Percentiles rank a stretch among this genome's conserved stretches.
Evolutionary conservation across 2,888 invertebrate species (phyloP).

Genomic region (Ichneumon xanthorius): DNA sequence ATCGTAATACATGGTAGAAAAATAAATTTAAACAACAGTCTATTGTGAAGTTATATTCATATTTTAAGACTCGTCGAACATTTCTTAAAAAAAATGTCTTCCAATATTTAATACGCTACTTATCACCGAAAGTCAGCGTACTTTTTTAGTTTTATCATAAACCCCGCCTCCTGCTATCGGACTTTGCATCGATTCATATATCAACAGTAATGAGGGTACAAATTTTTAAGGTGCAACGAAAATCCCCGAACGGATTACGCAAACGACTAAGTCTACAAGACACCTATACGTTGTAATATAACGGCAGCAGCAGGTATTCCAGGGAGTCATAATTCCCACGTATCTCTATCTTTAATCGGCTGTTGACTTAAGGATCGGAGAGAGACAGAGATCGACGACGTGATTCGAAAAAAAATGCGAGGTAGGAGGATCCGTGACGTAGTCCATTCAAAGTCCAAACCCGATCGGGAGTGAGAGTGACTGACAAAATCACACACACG

Average conservation of each 20-base stretch:
- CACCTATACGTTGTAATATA: background rate
- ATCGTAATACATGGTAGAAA: too few species aligned
- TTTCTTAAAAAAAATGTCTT: too few species aligned
- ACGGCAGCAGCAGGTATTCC: slow-evolving; percentile 27
- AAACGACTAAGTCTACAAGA: background rate
- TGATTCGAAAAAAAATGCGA: background rate
- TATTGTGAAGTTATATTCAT: too few species aligned
- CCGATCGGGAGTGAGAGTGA: slow-evolving; percentile 37
- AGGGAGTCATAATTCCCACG: slow-evolving; percentile 43
- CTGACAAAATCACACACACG: slow-evolving; percentile 17
- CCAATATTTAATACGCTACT: too few species aligned
- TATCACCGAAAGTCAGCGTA: too few species aligned
- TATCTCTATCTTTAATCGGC: slow-evolving; percentile 30
- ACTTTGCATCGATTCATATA: too few species aligned
- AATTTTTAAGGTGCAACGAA: slow-evolving; percentile 15
- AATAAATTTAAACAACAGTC: too few species aligned
- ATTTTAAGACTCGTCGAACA: too few species aligned
- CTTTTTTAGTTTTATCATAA: too few species aligned
- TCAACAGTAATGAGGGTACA: background rate
- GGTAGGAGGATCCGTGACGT: slow-evolving; percentile 45
- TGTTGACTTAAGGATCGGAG: slow-evolving; percentile 46
- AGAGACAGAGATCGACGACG: slow-evolving; percentile 1
- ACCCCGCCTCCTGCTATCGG: too few species aligned
- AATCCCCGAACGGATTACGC: slow-evolving; percentile 13
- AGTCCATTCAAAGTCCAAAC: slow-evolving; percentile 49